Evolutionary conservation across 2,113 vertebrate species (phyloP).

Genomic region (Cettia cetti): DNA sequence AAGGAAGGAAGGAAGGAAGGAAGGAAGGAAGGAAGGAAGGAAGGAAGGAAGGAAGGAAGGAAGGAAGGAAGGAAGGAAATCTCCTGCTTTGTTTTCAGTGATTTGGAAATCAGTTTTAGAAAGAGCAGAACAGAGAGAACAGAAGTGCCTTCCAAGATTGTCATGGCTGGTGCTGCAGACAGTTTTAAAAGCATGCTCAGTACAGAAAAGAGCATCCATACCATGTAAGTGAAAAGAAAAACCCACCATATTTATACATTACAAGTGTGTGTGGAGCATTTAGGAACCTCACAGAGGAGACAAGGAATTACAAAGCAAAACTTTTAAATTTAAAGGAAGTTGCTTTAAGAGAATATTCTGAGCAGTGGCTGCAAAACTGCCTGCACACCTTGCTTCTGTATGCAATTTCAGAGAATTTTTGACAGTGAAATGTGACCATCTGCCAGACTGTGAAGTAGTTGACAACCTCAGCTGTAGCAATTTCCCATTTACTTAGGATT

Average conservation of each 20-base stretch:
- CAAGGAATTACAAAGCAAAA: not conserved
- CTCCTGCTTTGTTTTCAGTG: not conserved
- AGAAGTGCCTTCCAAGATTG: not conserved
- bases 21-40: no score
- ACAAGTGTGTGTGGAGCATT: not conserved
- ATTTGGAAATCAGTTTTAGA: not conserved
- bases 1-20: no score
- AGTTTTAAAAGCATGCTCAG: not conserved
- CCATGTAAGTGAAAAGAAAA: not conserved
- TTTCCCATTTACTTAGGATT: slow-evolving; percentile 75
- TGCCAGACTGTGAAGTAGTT: slow-evolving; percentile 65
- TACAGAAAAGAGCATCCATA: not conserved
- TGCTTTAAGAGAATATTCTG: not conserved
- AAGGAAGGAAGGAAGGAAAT: not conserved
- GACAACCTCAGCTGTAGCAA: slow-evolving; percentile 56
- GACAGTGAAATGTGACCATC: slow-evolving; percentile 43
- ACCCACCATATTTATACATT: not conserved
- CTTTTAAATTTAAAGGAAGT: not conserved
- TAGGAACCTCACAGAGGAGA: not conserved
- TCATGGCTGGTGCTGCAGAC: not conserved
- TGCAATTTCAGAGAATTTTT: slow-evolving; percentile 25
- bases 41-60: not conserved
- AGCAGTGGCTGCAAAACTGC: not conserved
- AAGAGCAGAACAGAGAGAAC: not conserved
- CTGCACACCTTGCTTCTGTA: not conserved